Conservation (phyloP, 1,140 invertebrate genomes). For the Nylanderia fulva region DNA sequence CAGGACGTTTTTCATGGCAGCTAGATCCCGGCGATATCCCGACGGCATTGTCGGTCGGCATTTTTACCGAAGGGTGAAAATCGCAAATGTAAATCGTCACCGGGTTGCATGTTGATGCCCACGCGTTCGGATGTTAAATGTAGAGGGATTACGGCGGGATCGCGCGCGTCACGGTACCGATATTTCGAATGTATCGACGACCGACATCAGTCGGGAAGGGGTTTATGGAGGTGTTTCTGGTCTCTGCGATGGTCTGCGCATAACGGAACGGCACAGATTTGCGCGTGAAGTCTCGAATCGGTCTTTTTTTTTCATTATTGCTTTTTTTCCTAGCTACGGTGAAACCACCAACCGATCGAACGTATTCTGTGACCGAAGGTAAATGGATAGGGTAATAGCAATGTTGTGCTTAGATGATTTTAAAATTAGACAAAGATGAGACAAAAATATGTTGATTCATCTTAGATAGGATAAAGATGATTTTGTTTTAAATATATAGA, state of each 20-base stretch:
- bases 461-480: too few species aligned
- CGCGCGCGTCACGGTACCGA: slow-evolving; percentile 49
- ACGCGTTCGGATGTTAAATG: slow-evolving; percentile 60
- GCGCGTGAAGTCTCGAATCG: slow-evolving; percentile 21
- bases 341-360: slow-evolving; percentile 50
- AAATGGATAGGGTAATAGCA: slow-evolving; percentile 39
- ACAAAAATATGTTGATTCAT: too few species aligned
- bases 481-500: too few species aligned
- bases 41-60: slow-evolving; percentile 41
- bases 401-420: too few species aligned
- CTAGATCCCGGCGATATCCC: slow-evolving; percentile 51
- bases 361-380: slow-evolving; percentile 56
- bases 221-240: slow-evolving; percentile 42
- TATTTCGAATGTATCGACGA: slow-evolving; percentile 61
- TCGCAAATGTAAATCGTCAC: slow-evolving; percentile 64
- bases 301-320: not conserved
- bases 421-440: too few species aligned
- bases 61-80: slow-evolving; percentile 59
- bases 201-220: slow-evolving; percentile 40
- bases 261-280: slow-evolving; percentile 51
- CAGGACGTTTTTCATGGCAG: slow-evolving; percentile 51
- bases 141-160: slow-evolving; percentile 47
- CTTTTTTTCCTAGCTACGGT: not conserved
- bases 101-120: slow-evolving; percentile 58
- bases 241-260: not conserved